Evolutionary conservation across 2,113 vertebrate genomes (phyloP), one percentile per base, ranked within the genome.

Genomic region (Spilogale gracilis): DNA sequence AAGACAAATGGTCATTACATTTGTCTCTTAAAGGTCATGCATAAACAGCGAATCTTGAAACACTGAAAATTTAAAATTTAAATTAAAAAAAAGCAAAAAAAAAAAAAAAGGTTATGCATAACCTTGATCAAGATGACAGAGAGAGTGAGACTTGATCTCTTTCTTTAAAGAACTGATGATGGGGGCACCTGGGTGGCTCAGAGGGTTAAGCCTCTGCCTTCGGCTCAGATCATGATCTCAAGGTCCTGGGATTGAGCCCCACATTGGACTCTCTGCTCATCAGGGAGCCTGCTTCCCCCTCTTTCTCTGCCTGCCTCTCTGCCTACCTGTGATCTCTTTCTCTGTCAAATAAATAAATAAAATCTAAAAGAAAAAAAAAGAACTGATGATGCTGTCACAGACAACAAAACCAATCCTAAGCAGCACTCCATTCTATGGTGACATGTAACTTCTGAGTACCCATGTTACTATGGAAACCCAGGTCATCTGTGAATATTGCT

Each of bases 341-440:
- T 38, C 38, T 38, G 38, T 38, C 38, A 38, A 38, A 38, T 38
- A 38, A 38, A 38, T 38, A 38, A 38, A 38, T 38, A 38, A 38
- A 38, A 38, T 38, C 38, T 38, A 38, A 38, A 38, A 38, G 38
- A 38, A 38, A 38, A 38, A 38, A 38, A 65, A 69, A 73, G 87
- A 94, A 78, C 4, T 60, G 80, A 79, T 23, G 7, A 0, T 13
- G 50, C 58, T 30, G 67, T 82, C 79, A 73, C 6, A 18, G 95
- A 91, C 89, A 92, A 92, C 18, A 91, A 89, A 92, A 63, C 25
- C 45, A 45, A 13, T 38, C 30, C 52, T 21, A 84, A 74, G 92
- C 27, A 23, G 82, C 18, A 32, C 78, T 89, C 89, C 38, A 27
- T 81, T 96, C 27, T 78, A 38, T 43, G 58, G 32, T 23, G 54